Conservation (phyloP, 2,113 vertebrate species). For the Crocuta crocuta region DNA sequence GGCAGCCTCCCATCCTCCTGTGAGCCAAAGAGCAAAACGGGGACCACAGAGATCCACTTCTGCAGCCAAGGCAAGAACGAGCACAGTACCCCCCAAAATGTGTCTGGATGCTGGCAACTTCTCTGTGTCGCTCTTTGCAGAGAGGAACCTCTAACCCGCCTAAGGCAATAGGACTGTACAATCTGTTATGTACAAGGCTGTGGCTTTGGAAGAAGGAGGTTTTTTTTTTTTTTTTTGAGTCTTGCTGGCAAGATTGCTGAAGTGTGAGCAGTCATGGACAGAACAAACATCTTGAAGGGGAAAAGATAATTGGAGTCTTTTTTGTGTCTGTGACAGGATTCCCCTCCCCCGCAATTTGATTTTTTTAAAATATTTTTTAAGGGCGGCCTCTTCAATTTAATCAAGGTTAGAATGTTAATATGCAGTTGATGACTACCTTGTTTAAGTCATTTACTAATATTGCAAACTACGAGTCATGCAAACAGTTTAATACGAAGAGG, state of each 20-base stretch:
- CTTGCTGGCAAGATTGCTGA: conserved; percentile 91
- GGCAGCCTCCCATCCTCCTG: background rate
- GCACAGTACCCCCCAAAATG: conserved; percentile 65
- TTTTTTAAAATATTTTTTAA: conserved; percentile 78
- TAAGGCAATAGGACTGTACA: conserved; percentile 88
- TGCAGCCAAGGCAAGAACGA: conserved; percentile 64
- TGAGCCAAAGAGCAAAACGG: conserved; percentile 32
- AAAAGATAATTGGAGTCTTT: conserved; percentile 91
- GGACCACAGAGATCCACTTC: conserved; percentile 30
- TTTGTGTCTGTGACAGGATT: conserved; percentile 85
- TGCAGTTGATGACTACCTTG: conserved; percentile 79
- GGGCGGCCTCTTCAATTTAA: conserved; percentile 76
- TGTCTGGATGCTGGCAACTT: conserved; percentile 83
- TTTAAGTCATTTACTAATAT: conserved; percentile 77
- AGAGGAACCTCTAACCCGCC: conserved; percentile 87
- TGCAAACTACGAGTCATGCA: conserved; percentile 70
- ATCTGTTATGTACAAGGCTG: conserved; percentile 89
- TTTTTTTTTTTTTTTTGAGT: conserved; percentile 85
- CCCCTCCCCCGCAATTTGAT: conserved; percentile 82
- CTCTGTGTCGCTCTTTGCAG: conserved; percentile 70
- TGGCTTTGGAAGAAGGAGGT: conserved; percentile 84
- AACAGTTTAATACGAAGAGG: conserved; percentile 71
- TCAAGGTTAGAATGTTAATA: conserved; percentile 81
- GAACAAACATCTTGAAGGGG: conserved; percentile 91
- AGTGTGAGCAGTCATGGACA: conserved; percentile 91